Evolutionary conservation across 2,888 invertebrate genomes (phyloP).

Genomic region (Drosophila parthenogenetica): DNA sequence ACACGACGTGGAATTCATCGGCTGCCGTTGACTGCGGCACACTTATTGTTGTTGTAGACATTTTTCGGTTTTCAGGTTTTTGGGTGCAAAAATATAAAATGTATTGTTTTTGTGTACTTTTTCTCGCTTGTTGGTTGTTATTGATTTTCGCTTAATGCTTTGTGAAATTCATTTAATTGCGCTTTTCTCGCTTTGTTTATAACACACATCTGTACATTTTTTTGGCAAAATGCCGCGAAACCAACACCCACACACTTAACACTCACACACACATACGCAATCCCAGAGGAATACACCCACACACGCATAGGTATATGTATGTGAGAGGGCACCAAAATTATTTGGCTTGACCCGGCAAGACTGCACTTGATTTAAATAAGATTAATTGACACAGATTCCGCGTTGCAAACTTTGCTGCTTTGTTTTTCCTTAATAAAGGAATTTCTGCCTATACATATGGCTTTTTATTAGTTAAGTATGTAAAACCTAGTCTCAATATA

Average conservation of each 20-base stretch:
- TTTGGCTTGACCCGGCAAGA: slow-evolving; percentile 34
- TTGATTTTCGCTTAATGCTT: slow-evolving; percentile 60
- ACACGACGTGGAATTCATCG: slow-evolving; percentile 44
- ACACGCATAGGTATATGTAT: not conserved
- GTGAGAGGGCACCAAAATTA: slow-evolving; percentile 1
- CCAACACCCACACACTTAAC: slow-evolving; percentile 29
- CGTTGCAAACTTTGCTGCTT: slow-evolving; percentile 14
- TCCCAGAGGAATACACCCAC: not conserved
- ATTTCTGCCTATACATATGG: not conserved
- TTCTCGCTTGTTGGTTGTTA: slow-evolving; percentile 26
- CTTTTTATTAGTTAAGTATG: not conserved
- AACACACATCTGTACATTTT: slow-evolving; percentile 32
- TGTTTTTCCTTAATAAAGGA: slow-evolving; percentile 12
- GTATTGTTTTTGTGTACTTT: slow-evolving; percentile 12
- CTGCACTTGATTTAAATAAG: slow-evolving; percentile 44
- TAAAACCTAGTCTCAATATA: slow-evolving; percentile 8
- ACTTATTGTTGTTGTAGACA: slow-evolving; percentile 67
- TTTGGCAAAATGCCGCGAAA: slow-evolving; percentile 46
- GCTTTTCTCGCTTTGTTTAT: slow-evolving; percentile 46
- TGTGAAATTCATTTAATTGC: slow-evolving; percentile 47
- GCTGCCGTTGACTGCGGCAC: slow-evolving; percentile 42
- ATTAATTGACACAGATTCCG: slow-evolving; percentile 36
- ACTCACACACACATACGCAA: slow-evolving; percentile 3
- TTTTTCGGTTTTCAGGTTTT: slow-evolving; percentile 39
- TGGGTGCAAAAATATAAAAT: slow-evolving; percentile 4